phyloP scores from a whole-genome alignment of 2,113 vertebrate species.

The Potamarius usumacintae region DNA sequence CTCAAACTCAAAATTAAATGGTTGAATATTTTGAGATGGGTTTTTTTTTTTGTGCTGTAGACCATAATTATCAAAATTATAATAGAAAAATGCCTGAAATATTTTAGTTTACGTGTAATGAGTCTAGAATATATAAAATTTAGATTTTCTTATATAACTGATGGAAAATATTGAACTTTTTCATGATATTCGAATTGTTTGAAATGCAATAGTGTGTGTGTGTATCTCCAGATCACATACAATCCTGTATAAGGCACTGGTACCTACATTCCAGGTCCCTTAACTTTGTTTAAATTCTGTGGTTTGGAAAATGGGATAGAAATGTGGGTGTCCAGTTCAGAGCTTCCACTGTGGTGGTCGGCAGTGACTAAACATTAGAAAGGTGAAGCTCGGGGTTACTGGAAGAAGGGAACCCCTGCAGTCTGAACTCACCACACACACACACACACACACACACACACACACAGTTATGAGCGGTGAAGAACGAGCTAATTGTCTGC shows the following conservation, averaged over 20 bases:
- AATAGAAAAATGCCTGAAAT: too few relatives aligned
- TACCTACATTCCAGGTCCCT: background rate
- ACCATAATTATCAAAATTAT: too few relatives aligned
- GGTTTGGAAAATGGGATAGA: background rate
- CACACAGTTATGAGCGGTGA: background rate
- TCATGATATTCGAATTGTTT: too few relatives aligned
- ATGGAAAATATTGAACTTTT: too few relatives aligned
- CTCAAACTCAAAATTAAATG: too few relatives aligned
- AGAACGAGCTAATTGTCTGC: conserved; percentile 15
- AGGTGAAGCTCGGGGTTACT: conserved; percentile 8
- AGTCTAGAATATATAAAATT: too few relatives aligned
- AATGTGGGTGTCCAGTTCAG: background rate
- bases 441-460: conserved; percentile 4
- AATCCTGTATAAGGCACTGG: background rate
- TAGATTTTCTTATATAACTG: too few relatives aligned
- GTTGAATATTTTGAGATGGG: too few relatives aligned
- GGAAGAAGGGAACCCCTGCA: conserved; percentile 26
- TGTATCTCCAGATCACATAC: background rate
- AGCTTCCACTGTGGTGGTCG: background rate
- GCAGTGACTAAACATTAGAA: conserved; percentile 17
- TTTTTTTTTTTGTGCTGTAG: too few relatives aligned
- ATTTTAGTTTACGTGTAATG: too few relatives aligned
- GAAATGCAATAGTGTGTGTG: too few relatives aligned
- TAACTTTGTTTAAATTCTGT: background rate
- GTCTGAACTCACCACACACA: background rate